These are phyloP conservation scores for Megalonaias nervosa DNA, from an alignment of 1,140 invertebrate genomes.

Conservation along the genomic window DNA sequence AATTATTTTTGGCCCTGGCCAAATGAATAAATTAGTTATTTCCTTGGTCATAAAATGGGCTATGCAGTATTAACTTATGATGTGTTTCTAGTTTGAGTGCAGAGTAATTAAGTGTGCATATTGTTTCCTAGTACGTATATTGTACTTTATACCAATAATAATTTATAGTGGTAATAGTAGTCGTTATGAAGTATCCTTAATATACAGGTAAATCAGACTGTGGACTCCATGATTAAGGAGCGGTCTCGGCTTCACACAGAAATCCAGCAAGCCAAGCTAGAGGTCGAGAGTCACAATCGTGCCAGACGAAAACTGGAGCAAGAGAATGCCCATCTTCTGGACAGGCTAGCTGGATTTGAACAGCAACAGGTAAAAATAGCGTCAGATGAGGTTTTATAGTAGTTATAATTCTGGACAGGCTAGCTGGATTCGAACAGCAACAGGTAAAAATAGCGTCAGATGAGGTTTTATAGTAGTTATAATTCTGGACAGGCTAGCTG, in stretches of 20 bases:
- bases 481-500: conserved; percentile 56
- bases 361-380: conserved; percentile 54
- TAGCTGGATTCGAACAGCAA: conserved; percentile 56
- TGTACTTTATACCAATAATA: background rate
- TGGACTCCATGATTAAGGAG: conserved; percentile 64
- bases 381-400: background rate
- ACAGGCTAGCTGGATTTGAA: conserved; percentile 55
- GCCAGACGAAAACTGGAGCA: conserved; percentile 53
- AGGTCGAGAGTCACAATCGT: conserved; percentile 48
- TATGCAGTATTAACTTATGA: background rate
- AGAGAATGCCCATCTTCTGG: conserved; percentile 59
- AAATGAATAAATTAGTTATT: background rate
- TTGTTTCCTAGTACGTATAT: background rate
- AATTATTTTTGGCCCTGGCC: too few relatives aligned
- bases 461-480: background rate
- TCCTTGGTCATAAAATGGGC: background rate
- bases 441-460: conserved; percentile 42
- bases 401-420: conserved; percentile 59
- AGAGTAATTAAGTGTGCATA: background rate
- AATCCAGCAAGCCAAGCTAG: conserved; percentile 54
- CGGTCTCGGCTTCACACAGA: conserved; percentile 55
- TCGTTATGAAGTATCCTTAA: background rate
- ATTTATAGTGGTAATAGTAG: background rate
- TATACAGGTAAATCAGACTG: conserved; percentile 65
- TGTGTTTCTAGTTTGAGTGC: background rate